Evolutionary conservation across 92 coral and sea anemone species (phyloP), one percentile per base, ranked within the genome.

Genomic region (Parazoanthus darwini): DNA sequence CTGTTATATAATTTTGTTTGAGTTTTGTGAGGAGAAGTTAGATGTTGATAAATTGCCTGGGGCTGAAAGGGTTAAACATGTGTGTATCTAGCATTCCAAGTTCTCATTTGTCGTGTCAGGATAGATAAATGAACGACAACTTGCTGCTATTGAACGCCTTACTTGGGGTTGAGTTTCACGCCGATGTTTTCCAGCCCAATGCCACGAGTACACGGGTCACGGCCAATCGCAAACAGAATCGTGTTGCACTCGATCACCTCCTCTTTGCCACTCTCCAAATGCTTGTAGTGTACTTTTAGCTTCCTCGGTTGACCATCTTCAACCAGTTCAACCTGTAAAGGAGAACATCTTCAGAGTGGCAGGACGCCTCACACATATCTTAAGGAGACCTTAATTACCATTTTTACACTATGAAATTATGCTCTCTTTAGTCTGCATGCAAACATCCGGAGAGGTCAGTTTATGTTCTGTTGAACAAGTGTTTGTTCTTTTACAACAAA

Each of bases 231-330:
- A 88, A 94, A 94, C 91, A 97, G 88, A 68, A 97, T 96, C 35
- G 97, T 95, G 92, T 97, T 97, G 77, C 96, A 97, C 35, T 97
- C 99, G 22, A 93, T 90, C 13, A 91, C 91, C 22, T 87, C 85
- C 58, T 94, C 97, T 68, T 97, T 94, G 82, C 97, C 98, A 73
- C 91, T 91, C 6, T 93, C 98, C 77, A 92, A 42, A 68, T 87
- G 79, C 88, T 94, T 95, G 92, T 90, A 97, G 26, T 92, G 90
- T 14, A 97, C 95, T 88, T 90, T 93, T 36, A 97, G 90, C 85
- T 97, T 97, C 80, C 89, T 92, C 14, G 99, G 99, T 59, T 94
- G 90, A 25, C 99, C 98, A 81, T 97, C 98, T 80, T 97, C 99
- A 80, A 97, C 63, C 85, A 88, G 91, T 88, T 97, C 99, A 63